phyloP scores from a whole-genome alignment of 2,888 invertebrate species.

The Mythimna impura region DNA sequence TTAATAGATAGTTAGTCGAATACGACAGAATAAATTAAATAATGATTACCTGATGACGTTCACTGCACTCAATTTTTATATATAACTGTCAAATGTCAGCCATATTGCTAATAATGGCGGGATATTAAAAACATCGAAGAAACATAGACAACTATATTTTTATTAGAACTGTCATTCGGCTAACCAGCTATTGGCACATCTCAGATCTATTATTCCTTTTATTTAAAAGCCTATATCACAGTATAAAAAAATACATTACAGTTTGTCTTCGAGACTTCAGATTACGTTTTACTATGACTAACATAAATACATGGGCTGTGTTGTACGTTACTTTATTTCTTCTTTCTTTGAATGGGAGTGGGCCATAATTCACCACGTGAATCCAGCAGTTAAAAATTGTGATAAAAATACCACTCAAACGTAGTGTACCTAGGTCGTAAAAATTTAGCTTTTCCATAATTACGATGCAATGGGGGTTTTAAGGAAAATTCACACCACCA shows the following conservation, averaged over 20 bases:
- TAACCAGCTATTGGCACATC: slow-evolving; percentile 37
- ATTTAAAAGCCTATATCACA: slow-evolving; percentile 87
- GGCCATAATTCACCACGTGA: not conserved
- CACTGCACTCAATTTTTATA: not conserved
- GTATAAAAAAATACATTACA: slow-evolving; percentile 84
- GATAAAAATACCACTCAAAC: not conserved
- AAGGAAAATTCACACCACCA: too few species aligned
- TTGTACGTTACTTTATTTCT: slow-evolving; percentile 21
- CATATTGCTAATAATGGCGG: slow-evolving; percentile 7
- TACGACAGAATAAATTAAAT: not conserved
- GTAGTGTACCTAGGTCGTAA: not conserved
- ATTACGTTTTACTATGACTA: slow-evolving; percentile 66
- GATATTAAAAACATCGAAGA: not conserved
- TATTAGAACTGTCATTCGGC: not conserved
- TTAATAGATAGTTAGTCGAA: slow-evolving; percentile 24
- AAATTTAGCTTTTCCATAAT: not conserved
- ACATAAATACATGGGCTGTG: slow-evolving; percentile 53
- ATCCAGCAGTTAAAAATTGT: not conserved
- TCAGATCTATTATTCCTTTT: slow-evolving; percentile 72
- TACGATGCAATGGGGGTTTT: not conserved
- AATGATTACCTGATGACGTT: slow-evolving; percentile 16
- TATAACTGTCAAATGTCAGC: slow-evolving; percentile 1
- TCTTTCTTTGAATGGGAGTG: not conserved
- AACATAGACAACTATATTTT: not conserved
- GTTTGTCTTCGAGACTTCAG: slow-evolving; percentile 76